phyloP scores from a whole-genome alignment of 2,113 vertebrate species.

The Equus quagga region DNA sequence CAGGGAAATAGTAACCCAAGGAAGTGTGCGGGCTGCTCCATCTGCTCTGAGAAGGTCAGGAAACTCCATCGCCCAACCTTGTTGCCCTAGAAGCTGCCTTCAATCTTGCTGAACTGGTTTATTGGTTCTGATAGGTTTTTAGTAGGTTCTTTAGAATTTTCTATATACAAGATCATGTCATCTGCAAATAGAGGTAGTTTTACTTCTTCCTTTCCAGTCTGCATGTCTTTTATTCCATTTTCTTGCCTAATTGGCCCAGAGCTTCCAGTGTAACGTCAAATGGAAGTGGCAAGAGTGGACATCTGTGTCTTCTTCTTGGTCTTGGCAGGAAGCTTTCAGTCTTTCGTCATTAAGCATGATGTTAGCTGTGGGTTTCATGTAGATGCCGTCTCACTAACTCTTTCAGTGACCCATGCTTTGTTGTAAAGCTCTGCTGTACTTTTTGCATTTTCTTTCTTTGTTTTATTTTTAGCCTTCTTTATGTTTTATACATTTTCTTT shows the following conservation, averaged over 20 bases:
- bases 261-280: not conserved
- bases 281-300: not conserved
- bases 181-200: slow-evolving; percentile 45
- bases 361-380: not conserved
- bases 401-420: not conserved
- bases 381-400: not conserved
- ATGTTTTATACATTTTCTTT: slow-evolving; percentile 41
- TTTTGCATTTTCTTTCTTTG: slow-evolving; percentile 38
- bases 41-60: not conserved
- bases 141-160: slow-evolving; percentile 45
- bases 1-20: slow-evolving; percentile 8
- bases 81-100: not conserved
- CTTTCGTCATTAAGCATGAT: not conserved
- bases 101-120: not conserved
- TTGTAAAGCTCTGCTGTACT: not conserved
- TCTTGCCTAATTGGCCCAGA: slow-evolving; percentile 27
- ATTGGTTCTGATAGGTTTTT: not conserved
- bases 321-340: slow-evolving; percentile 8
- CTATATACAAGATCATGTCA: not conserved
- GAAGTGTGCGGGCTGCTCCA: not conserved
- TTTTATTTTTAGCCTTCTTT: slow-evolving; percentile 52
- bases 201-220: slow-evolving; percentile 9
- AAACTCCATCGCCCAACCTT: not conserved
- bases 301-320: slow-evolving; percentile 8
- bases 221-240: slow-evolving; percentile 30